A percentile compares a stretch with the other conserved stretches of the same genome.
These are phyloP conservation scores for Gymnocephalus cernua DNA, from an alignment of 2,113 vertebrate genomes.

Conservation along the genomic window DNA sequence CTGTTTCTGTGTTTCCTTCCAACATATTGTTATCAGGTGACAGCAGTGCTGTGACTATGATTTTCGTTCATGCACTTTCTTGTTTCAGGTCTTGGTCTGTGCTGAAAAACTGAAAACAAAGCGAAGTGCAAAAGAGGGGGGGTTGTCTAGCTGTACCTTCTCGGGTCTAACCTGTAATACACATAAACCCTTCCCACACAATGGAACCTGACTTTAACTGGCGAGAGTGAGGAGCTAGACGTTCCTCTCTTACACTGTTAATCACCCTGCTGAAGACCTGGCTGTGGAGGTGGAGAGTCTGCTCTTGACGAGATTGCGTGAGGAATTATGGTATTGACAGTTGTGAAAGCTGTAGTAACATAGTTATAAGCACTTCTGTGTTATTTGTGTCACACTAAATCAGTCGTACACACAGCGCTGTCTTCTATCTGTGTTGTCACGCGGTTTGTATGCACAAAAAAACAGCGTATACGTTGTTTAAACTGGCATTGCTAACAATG, in stretches of 20 bases:
- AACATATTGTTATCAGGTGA: neutral
- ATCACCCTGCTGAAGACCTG: slow-evolving; percentile 27
- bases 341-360: too few relatives aligned
- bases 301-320: slow-evolving; percentile 46
- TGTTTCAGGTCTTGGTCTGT: neutral
- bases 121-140: neutral
- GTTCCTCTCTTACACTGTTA: slow-evolving; percentile 22
- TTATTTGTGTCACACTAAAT: too few relatives aligned
- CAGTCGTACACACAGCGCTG: too few relatives aligned
- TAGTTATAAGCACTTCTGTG: too few relatives aligned
- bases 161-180: neutral
- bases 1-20: neutral
- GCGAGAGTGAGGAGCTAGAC: slow-evolving; percentile 11
- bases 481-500: too few relatives aligned
- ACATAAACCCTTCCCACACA: slow-evolving; percentile 22
- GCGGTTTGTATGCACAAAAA: too few relatives aligned
- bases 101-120: neutral
- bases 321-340: too few relatives aligned
- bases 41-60: neutral
- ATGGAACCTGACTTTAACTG: slow-evolving; percentile 19
- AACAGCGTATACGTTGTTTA: too few relatives aligned
- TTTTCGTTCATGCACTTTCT: neutral
- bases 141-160: neutral
- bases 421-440: too few relatives aligned
- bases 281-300: slow-evolving; percentile 42